Conservation (phyloP, 2,888 invertebrate species). For the Drosophila bunnanda region DNA sequence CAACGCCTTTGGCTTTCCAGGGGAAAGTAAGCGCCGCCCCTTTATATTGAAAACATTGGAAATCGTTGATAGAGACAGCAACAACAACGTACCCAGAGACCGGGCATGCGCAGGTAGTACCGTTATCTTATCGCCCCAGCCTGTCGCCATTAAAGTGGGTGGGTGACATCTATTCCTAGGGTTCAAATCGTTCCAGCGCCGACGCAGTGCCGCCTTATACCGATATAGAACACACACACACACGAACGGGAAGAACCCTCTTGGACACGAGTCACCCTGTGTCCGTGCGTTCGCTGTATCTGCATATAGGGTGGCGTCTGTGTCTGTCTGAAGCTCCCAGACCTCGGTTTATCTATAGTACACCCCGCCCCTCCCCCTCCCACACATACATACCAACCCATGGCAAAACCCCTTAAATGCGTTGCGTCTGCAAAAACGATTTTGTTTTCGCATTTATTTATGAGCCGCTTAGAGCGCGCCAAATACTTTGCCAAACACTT, state of each 20-base stretch:
- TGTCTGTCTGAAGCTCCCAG: slow-evolving; percentile 39
- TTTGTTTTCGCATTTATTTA: slow-evolving; percentile 76
- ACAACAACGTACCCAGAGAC: slow-evolving; percentile 26
- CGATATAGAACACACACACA: slow-evolving; percentile 16
- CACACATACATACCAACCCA: slow-evolving; percentile 1
- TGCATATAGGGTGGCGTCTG: slow-evolving; percentile 31
- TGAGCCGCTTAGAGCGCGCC: slow-evolving; percentile 77
- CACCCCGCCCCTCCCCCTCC: neutral
- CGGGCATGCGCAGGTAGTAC: slow-evolving; percentile 59
- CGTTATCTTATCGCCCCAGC: slow-evolving; percentile 70
- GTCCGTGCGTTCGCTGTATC: slow-evolving; percentile 38
- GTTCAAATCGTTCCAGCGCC: slow-evolving; percentile 62
- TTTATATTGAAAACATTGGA: slow-evolving; percentile 78
- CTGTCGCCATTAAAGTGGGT: slow-evolving; percentile 67
- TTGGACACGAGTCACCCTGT: slow-evolving; percentile 55
- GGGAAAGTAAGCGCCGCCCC: slow-evolving; percentile 67
- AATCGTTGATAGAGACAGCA: slow-evolving; percentile 70
- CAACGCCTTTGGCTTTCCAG: slow-evolving; percentile 50
- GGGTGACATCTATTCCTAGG: slow-evolving; percentile 39
- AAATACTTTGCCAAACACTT: slow-evolving; percentile 67
- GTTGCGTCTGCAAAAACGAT: slow-evolving; percentile 60
- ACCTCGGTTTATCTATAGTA: slow-evolving; percentile 5
- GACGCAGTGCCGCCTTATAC: slow-evolving; percentile 48
- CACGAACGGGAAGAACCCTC: neutral
- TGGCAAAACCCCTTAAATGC: slow-evolving; percentile 30